Evolutionary conservation across 2,888 invertebrate species (phyloP), one percentile per base, ranked within the genome.

Genomic region (Gasteruption jaculator): DNA sequence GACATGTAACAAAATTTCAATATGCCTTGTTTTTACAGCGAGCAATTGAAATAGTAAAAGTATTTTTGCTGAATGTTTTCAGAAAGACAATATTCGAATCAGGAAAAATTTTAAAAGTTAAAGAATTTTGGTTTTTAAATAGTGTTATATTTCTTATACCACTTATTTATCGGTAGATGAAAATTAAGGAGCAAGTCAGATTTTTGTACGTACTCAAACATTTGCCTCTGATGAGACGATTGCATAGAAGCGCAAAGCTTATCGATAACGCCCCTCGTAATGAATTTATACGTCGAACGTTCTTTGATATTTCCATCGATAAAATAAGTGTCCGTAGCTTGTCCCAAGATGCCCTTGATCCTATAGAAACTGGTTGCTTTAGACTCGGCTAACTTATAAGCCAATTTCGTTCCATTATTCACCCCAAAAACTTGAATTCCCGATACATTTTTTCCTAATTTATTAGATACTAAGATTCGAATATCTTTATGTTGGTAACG

Each of bases 171-270:
- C n/a, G n/a, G n/a, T n/a, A n/a, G n/a, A n/a, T n/a, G n/a, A 43
- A 43, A 31, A 18, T 24, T 46, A 18, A 10, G 1, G 16, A 35
- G 16, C 16, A 34, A 25, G 38, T 4, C 14, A 12, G 2, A 39
- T 22, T 32, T 31, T 10, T n/a, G 15, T 32, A 48, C 84, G 74
- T 74, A 89, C 86, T 87, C 79, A 67, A 83, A 91, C 86, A 92
- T 89, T 63, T 85, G 81, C 50, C 79, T 82, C 65, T 92, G 93
- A 71, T 93, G 91, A 4, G 85, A 80, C 1, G 91, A 83, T 71
- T 95, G 91, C 71, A 91, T 81, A 3, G 86, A 76, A 2, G 89
- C 79, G 14, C 92, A 76, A 12, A 92, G 67, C 44, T 76, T 77
- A 53, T 91, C 91, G 4, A 96, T 69, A 49, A 81, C 78, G 24